Conservation (phyloP, 2,888 invertebrate genomes). For the Siphlonurus alternatus region DNA sequence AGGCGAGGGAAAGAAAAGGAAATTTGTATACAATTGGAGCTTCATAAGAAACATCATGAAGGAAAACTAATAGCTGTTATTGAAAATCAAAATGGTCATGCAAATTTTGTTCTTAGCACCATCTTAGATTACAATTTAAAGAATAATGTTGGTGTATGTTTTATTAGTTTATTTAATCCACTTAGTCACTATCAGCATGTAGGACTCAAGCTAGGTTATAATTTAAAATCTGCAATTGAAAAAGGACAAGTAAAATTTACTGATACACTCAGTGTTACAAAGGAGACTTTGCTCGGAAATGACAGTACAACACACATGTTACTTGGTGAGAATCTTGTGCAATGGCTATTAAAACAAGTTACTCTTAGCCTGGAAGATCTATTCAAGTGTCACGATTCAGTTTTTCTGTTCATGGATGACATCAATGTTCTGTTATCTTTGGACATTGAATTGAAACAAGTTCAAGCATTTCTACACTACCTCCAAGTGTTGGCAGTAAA, state of each 20-base stretch:
- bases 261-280: background rate
- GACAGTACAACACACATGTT: background rate
- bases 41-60: background rate
- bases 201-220: background rate
- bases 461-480: background rate
- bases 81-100: background rate
- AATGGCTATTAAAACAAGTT: background rate
- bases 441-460: background rate
- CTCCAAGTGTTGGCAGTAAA: background rate
- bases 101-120: background rate
- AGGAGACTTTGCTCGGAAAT: background rate
- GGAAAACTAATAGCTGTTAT: background rate
- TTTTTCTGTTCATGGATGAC: background rate
- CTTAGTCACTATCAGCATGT: background rate
- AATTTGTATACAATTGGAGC: background rate
- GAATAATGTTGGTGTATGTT: background rate
- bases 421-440: background rate
- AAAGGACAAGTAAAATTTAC: background rate
- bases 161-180: background rate
- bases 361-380: background rate
- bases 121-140: background rate
- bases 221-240: background rate
- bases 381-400: background rate
- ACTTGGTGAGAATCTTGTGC: background rate
- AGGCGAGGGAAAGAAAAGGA: background rate